Conservation (phyloP, 2,113 vertebrate species). For the Rafetus swinhoei region DNA sequence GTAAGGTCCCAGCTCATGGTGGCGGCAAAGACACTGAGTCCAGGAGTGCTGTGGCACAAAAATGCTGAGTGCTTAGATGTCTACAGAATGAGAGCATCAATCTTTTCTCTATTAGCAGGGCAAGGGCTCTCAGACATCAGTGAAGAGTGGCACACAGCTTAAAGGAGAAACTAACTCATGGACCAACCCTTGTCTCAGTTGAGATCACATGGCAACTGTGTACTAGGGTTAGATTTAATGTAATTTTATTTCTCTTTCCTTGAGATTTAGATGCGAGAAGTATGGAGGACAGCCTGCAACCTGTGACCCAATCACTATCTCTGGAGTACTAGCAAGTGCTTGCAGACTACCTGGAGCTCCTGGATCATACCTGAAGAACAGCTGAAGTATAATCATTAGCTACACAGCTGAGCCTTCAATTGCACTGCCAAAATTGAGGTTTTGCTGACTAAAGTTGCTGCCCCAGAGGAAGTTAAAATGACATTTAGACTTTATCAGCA, state of each 20-base stretch:
- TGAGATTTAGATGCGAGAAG: neutral
- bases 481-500: neutral
- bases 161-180: neutral
- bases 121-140: neutral
- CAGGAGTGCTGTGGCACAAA: neutral
- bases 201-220: neutral
- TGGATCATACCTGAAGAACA: neutral
- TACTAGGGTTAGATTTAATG: neutral
- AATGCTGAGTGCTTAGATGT: neutral
- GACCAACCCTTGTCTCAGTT: neutral
- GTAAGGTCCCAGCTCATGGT: neutral
- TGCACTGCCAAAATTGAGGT: neutral
- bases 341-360: neutral
- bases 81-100: neutral
- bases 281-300: neutral
- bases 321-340: neutral
- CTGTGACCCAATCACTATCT: neutral
- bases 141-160: neutral
- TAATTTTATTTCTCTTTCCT: neutral
- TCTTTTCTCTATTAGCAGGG: fast-evolving
- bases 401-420: neutral
- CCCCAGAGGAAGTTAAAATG: neutral
- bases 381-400: neutral
- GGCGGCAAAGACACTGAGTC: neutral
- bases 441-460: neutral